Evolutionary conservation across 2,113 vertebrate species (phyloP).

Genomic region (Pterocles burchelli): DNA sequence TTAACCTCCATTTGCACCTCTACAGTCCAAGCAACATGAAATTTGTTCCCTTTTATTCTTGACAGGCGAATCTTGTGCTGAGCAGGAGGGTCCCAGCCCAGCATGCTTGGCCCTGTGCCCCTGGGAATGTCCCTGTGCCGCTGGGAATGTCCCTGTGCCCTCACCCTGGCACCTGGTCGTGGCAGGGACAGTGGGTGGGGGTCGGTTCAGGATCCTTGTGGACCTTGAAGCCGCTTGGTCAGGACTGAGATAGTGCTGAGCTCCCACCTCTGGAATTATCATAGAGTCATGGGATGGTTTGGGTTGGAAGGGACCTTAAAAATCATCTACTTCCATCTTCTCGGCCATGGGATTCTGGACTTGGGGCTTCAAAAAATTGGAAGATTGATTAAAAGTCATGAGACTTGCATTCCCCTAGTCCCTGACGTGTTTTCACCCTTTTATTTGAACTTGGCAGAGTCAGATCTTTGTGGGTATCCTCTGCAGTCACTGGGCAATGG

Average conservation of each 20-base stretch:
- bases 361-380: not conserved
- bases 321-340: too few relatives aligned
- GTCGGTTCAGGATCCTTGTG: accelerated
- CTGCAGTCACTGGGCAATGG: not conserved
- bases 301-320: too few relatives aligned
- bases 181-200: not conserved
- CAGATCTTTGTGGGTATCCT: not conserved
- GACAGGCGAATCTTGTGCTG: not conserved
- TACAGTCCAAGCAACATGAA: not conserved
- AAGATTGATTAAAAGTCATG: accelerated
- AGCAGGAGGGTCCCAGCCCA: not conserved
- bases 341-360: too few relatives aligned
- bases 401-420: not conserved
- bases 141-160: not conserved
- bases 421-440: not conserved
- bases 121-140: not conserved
- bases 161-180: not conserved
- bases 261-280: not conserved
- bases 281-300: too few relatives aligned
- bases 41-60: not conserved
- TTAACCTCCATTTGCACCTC: not conserved
- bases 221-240: not conserved
- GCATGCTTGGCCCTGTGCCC: not conserved
- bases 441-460: not conserved
- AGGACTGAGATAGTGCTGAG: not conserved